phyloP scores from a whole-genome alignment of 2,113 vertebrate genomes.

The Leptosomus discolor region DNA sequence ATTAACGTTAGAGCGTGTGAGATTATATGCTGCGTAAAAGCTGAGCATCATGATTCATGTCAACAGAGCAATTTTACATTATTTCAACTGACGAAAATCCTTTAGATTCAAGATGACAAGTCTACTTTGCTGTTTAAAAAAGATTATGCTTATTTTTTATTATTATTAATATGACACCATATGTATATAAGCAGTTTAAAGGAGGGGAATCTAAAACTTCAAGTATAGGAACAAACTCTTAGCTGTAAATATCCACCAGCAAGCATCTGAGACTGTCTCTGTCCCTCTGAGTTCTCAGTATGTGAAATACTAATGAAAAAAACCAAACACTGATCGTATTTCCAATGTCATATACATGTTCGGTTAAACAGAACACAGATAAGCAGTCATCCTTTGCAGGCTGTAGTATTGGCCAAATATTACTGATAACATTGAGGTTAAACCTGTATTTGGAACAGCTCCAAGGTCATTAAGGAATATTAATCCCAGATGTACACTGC shows the following conservation, averaged over 20 bases:
- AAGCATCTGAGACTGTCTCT: not conserved
- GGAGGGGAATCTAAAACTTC: not conserved
- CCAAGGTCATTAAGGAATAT: not conserved
- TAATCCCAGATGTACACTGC: not conserved
- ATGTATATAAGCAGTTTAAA: not conserved
- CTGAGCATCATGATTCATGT: not conserved
- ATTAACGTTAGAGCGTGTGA: slow-evolving; percentile 35
- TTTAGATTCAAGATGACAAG: not conserved
- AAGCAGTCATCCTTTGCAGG: not conserved
- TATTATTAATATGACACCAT: not conserved
- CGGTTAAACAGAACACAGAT: not conserved
- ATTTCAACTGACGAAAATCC: not conserved
- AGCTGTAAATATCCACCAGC: not conserved
- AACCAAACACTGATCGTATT: not conserved
- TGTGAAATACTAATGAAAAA: not conserved
- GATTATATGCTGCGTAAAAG: slow-evolving; percentile 42
- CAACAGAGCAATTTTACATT: not conserved
- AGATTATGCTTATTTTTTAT: not conserved
- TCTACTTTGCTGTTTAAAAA: not conserved
- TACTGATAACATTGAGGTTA: not conserved
- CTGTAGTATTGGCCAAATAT: not conserved
- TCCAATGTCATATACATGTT: not conserved
- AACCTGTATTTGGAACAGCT: not conserved
- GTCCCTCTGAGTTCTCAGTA: not conserved
- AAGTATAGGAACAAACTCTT: not conserved